Conservation (phyloP, 2,113 vertebrate species). For the Arvicanthis niloticus region DNA sequence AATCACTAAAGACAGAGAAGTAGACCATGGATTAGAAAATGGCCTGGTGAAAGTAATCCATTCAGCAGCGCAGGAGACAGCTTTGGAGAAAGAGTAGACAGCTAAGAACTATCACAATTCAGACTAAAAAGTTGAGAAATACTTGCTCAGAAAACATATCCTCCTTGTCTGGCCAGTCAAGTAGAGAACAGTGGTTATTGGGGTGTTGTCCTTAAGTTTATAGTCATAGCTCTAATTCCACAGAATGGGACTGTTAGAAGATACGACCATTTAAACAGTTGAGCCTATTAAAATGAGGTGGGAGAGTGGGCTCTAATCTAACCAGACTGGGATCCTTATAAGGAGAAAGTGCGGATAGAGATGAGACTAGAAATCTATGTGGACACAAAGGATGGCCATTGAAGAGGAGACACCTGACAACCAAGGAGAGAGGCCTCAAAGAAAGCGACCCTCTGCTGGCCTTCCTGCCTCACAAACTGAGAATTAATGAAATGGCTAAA, state of each 20-base stretch:
- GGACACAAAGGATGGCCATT: neutral
- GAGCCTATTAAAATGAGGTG: neutral
- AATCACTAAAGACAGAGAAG: neutral
- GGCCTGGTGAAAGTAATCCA: neutral
- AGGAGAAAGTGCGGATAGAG: neutral
- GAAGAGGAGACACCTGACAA: neutral
- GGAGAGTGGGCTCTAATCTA: neutral
- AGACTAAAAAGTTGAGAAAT: neutral
- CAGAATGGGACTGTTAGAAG: constrained; percentile 1
- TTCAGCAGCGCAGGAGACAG: neutral
- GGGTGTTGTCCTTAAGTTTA: neutral
- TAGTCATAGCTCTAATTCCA: neutral
- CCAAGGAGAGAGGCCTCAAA: neutral
- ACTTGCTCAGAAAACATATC: neutral
- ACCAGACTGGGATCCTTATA: neutral
- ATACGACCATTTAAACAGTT: neutral
- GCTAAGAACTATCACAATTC: neutral
- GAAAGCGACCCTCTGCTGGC: neutral
- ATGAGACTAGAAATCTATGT: neutral
- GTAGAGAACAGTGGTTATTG: neutral
- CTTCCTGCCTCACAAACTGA: neutral
- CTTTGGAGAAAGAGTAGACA: neutral
- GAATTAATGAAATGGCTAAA: neutral
- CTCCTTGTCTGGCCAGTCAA: neutral
- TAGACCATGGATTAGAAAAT: neutral